These are phyloP conservation scores for Machimus rusticus DNA, from an alignment of 2,888 invertebrate species.

Conservation along the genomic window DNA sequence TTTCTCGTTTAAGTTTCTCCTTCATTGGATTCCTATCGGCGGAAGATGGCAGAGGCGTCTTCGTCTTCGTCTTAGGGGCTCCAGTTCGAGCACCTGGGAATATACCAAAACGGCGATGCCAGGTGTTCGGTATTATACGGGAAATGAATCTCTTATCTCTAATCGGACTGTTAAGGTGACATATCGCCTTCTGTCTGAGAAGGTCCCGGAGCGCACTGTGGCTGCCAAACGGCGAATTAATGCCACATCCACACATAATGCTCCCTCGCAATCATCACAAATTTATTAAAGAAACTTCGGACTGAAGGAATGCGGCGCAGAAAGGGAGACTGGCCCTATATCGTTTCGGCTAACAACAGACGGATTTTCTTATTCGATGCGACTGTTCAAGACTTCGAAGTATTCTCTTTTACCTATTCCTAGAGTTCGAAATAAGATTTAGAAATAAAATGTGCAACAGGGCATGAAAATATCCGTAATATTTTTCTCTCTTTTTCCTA, in stretches of 20 bases:
- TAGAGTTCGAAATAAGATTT: not conserved
- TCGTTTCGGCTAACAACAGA: not conserved
- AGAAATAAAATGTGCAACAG: not conserved
- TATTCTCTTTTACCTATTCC: not conserved
- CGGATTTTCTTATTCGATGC: not conserved
- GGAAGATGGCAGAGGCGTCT: not conserved
- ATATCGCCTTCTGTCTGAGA: slow-evolving; percentile 22
- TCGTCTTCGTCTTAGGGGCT: not conserved
- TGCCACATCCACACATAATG: not conserved
- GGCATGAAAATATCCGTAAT: not conserved
- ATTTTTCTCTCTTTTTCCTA: not conserved
- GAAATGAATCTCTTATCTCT: slow-evolving; percentile 41
- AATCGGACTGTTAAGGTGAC: slow-evolving; percentile 39
- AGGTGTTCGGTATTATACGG: slow-evolving; percentile 29
- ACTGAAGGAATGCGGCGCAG: not conserved
- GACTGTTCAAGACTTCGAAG: not conserved
- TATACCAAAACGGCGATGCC: not conserved
- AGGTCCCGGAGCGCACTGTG: not conserved
- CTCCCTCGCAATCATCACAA: slow-evolving; percentile 1
- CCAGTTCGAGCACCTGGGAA: not conserved
- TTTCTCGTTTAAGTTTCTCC: slow-evolving; percentile 39
- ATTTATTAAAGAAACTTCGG: slow-evolving; percentile 21
- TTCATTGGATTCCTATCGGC: slow-evolving; percentile 32
- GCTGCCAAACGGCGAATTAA: slow-evolving; percentile 1
- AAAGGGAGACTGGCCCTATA: not conserved